Percentiles rank a stretch among this genome's conserved stretches.
These are phyloP conservation scores for Calephelis nemesis DNA, from an alignment of 1,140 invertebrate species.

Conservation along the genomic window DNA sequence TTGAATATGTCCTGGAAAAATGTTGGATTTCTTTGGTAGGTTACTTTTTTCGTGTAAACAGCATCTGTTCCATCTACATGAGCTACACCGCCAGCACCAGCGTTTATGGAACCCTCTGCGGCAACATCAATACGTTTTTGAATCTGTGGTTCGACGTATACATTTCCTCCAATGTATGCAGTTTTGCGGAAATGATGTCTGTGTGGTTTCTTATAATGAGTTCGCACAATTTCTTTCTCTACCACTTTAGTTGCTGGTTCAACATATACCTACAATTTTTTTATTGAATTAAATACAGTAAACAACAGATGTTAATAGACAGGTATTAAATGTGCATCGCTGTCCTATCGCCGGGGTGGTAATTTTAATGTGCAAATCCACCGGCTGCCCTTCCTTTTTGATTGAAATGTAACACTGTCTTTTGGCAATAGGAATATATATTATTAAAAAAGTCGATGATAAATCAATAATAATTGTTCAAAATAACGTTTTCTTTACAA, in stretches of 20 bases:
- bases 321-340: too few species aligned
- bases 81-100: constrained; percentile 35
- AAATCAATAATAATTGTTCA: too few species aligned
- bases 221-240: constrained; percentile 46
- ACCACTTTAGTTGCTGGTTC: constrained; percentile 42
- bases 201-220: constrained; percentile 44
- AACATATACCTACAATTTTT: constrained; percentile 44
- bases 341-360: too few species aligned
- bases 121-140: constrained; percentile 58
- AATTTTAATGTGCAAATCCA: too few species aligned
- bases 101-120: constrained; percentile 38
- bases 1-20: constrained; percentile 70
- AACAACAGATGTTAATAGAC: too few species aligned
- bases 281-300: too few species aligned
- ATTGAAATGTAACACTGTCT: too few species aligned
- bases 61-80: constrained; percentile 27
- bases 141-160: constrained; percentile 40
- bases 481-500: too few species aligned
- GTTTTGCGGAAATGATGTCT: constrained; percentile 54
- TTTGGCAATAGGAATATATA: too few species aligned
- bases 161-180: constrained; percentile 42
- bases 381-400: too few species aligned
- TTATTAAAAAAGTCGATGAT: too few species aligned
- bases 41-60: constrained; percentile 52
- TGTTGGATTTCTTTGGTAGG: constrained; percentile 49